A percentile compares a stretch with the other conserved stretches of the same genome.
These are phyloP conservation scores for Larimichthys polyactis DNA, from an alignment of 2,113 vertebrate genomes.

Conservation along the genomic window DNA sequence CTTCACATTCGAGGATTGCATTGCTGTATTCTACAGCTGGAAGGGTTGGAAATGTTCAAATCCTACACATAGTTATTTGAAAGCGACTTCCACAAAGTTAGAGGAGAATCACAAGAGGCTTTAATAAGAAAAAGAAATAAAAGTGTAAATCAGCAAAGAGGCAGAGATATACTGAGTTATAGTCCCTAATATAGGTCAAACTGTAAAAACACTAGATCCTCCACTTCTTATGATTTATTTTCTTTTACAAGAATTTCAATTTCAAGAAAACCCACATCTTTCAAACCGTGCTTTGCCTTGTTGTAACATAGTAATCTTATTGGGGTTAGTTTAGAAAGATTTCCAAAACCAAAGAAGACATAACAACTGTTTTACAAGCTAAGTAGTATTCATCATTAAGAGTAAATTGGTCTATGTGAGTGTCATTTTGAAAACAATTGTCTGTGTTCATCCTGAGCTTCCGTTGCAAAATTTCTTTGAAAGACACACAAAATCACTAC, in stretches of 20 bases:
- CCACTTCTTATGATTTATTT: neutral
- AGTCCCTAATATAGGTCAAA: neutral
- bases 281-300: neutral
- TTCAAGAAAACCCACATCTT: neutral
- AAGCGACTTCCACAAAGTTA: neutral
- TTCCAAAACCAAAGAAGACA: neutral
- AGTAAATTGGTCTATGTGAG: neutral
- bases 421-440: neutral
- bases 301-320: neutral
- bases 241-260: neutral
- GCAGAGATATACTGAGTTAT: neutral
- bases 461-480: neutral
- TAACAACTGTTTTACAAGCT: neutral
- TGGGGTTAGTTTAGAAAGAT: neutral
- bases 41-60: neutral
- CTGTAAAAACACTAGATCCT: neutral
- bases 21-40: neutral
- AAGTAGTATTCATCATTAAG: neutral
- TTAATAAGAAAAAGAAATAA: neutral
- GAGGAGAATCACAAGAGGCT: neutral
- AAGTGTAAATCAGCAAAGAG: neutral
- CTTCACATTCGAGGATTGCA: neutral
- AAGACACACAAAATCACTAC: neutral
- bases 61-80: neutral
- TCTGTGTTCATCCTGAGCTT: neutral